phyloP scores from a whole-genome alignment of 2,888 invertebrate species.

The Lymantria dispar region DNA sequence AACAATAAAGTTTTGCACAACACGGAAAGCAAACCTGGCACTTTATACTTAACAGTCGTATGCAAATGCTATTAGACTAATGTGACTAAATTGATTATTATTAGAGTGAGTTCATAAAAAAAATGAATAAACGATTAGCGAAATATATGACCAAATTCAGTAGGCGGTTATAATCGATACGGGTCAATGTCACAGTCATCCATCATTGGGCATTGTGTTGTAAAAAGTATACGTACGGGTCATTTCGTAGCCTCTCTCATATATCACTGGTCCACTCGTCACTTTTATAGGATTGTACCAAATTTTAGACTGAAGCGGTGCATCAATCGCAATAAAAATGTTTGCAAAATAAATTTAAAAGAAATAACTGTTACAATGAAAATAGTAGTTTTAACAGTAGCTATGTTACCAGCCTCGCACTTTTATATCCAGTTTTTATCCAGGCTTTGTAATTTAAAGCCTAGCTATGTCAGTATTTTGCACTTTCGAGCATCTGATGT shows the following conservation, averaged over 20 bases:
- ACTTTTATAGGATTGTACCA: slow-evolving; percentile 33
- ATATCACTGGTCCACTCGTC: slow-evolving; percentile 57
- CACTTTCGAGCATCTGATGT: no score
- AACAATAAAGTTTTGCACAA: no score
- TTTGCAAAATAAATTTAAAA: slow-evolving; percentile 6
- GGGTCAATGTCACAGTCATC: slow-evolving; percentile 63
- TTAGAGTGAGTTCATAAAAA: no score
- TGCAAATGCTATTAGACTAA: no score
- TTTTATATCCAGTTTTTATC: no score
- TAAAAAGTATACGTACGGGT: slow-evolving; percentile 53
- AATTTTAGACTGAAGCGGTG: slow-evolving; percentile 17
- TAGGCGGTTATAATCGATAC: slow-evolving; percentile 43
- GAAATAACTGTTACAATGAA: not conserved
- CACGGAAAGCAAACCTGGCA: no score
- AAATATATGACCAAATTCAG: slow-evolving; percentile 21
- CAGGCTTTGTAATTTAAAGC: no score
- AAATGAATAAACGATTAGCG: slow-evolving; percentile 2
- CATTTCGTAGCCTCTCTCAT: slow-evolving; percentile 43
- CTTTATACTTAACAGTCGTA: no score
- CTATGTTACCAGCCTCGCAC: not conserved
- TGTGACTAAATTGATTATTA: no score
- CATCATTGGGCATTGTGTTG: slow-evolving; percentile 48
- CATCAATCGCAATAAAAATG: slow-evolving; percentile 10
- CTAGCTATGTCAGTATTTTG: no score
- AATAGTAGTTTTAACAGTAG: not conserved